Base-by-base conservation (phyloP, 2,797 vertebrate species). In the Lepus townsendii region DNA sequence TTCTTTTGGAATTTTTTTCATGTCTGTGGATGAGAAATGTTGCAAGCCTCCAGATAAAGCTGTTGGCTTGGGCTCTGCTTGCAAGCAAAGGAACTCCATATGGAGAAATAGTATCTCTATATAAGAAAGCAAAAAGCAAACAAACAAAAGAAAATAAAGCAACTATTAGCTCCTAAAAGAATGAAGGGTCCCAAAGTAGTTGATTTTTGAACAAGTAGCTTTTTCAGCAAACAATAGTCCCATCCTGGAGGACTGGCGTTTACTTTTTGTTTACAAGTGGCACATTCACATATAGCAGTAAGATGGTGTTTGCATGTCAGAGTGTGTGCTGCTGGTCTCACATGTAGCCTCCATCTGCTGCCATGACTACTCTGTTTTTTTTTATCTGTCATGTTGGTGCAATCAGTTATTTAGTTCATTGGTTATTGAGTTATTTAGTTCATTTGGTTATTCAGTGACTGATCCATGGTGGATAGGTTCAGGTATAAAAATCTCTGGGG, bases 331-430 rank as follows among this genome's bases (percentile, higher is more conserved):
- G 0, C 52, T 75, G 52, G 22, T 26, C 5, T 7, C 22, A 42
- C 27, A 7, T 1, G 19, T 1, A 72, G 12, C n/a, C 3, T 66
- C 24, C 50, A 32, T 66, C 14, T 68, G 26, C 16, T 12, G 30
- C 35, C 62, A 57, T 10, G 19, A 69, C 54, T 85, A 26, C 14
- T 91, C 42, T 65, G 11, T 52, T 52, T 83, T 32, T 32, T 82
- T 69, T 0, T 30, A 30, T 50, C 3, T 1, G 0, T 62, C 17
- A n/a, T 5, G 38, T 50, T 11, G 47, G 0, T n/a, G 54, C 19
- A 47, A 47, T 47, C 42, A 47, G 42, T 47, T 47, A 47, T 69
- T 69, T 57, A 35, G 42, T 47, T 7, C 35, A 16, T 30, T 57
- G 6, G 24, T 63, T 27, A 17, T 69, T 75, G 52, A 35, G 5